Evolutionary conservation across 2,888 invertebrate species (phyloP).

Genomic region (Heliconius aoede): DNA sequence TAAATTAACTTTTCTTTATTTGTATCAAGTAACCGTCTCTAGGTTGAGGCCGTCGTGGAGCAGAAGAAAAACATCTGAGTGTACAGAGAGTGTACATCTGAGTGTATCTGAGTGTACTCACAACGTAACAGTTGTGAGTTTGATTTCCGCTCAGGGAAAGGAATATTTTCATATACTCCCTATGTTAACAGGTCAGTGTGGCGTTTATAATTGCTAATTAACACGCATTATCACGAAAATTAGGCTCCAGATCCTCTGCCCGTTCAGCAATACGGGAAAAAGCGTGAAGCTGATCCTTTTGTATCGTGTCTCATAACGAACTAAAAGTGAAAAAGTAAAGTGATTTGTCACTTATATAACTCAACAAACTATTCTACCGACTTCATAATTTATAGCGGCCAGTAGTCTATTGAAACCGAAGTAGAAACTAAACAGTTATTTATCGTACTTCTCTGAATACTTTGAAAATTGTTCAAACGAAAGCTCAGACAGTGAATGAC

Average conservation of each 20-base stretch:
- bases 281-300: too few species aligned
- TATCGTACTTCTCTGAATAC: conserved; percentile 22
- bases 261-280: too few species aligned
- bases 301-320: background rate
- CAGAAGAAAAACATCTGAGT: background rate
- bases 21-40: background rate
- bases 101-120: too few species aligned
- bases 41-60: too few species aligned
- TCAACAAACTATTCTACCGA: conserved; percentile 8
- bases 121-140: background rate
- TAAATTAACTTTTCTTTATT: background rate
- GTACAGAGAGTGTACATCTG: background rate
- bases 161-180: background rate
- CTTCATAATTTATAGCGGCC: conserved; percentile 7
- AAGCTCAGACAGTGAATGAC: conserved; percentile 37
- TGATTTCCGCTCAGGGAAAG: background rate
- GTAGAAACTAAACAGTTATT: conserved; percentile 26
- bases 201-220: background rate
- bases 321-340: background rate
- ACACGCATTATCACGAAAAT: too few species aligned
- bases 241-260: too few species aligned
- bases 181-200: background rate
- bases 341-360: conserved; percentile 1
- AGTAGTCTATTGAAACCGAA: conserved; percentile 25
- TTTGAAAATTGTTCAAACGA: conserved; percentile 28